Conservation (phyloP, 2,888 invertebrate species). For the Oxycera nigricornis region DNA sequence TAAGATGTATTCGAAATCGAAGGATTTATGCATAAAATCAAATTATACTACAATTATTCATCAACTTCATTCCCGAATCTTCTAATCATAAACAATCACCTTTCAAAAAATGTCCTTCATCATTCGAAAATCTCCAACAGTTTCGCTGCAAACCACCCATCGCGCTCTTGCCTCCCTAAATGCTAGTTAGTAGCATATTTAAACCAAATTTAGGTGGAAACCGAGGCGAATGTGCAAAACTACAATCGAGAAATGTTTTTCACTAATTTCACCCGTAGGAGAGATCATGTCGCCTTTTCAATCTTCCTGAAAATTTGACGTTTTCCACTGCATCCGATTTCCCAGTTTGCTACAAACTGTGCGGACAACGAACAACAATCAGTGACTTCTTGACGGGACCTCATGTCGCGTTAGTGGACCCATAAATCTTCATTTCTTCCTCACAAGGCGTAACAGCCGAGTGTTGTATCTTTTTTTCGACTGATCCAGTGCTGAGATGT, state of each 20-base stretch:
- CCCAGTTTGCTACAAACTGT: slow-evolving; percentile 25
- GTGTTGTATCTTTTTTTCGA: neutral
- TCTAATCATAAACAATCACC: neutral
- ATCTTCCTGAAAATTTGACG: neutral
- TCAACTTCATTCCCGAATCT: too few species aligned
- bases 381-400: slow-evolving; percentile 36
- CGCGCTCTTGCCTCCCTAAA: slow-evolving; percentile 5
- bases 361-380: slow-evolving; percentile 28
- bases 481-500: neutral
- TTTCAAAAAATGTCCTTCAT: slow-evolving; percentile 17
- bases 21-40: too few species aligned
- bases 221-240: slow-evolving; percentile 16
- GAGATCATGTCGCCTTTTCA: neutral
- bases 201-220: slow-evolving; percentile 40
- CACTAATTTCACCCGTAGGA: slow-evolving; percentile 5
- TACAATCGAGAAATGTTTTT: neutral
- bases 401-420: slow-evolving; percentile 30
- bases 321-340: slow-evolving; percentile 13
- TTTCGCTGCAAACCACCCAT: neutral
- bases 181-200: slow-evolving; percentile 31
- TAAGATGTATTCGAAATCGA: too few species aligned
- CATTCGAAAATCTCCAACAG: slow-evolving; percentile 1
- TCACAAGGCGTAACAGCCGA: too few species aligned
- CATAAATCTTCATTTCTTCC: slow-evolving; percentile 32
- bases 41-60: too few species aligned